A percentile compares a stretch with the other conserved stretches of the same genome.
Evolutionary conservation across 2,113 vertebrate genomes (phyloP).

Genomic region (Formicarius rufipectus): DNA sequence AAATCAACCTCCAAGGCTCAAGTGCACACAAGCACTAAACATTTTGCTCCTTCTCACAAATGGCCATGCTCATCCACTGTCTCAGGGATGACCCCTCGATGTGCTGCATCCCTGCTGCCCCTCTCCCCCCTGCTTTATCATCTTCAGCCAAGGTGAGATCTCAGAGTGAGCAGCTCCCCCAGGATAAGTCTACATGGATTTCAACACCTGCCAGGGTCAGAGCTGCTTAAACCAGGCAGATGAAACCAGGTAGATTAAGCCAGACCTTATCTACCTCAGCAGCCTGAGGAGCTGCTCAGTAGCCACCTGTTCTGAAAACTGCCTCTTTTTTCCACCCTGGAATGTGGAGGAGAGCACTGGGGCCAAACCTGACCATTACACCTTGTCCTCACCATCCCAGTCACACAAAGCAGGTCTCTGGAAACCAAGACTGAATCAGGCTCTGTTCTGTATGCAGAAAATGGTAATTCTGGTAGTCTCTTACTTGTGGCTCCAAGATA

Average conservation of each 20-base stretch:
- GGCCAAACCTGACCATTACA: neutral
- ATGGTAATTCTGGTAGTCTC: neutral
- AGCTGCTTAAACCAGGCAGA: neutral
- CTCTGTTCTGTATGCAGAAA: neutral
- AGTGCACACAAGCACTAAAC: neutral
- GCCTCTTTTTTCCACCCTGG: neutral
- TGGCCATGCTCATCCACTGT: too few species aligned
- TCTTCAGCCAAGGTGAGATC: neutral
- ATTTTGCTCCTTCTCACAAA: neutral
- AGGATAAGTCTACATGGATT: too few species aligned
- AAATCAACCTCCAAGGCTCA: neutral
- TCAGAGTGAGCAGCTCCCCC: neutral
- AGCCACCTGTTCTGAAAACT: neutral
- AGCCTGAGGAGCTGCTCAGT: neutral
- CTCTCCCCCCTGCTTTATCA: neutral
- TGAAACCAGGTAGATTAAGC: neutral
- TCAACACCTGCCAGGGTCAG: neutral
- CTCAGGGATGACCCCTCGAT: neutral
- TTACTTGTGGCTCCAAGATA: neutral
- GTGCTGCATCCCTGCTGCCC: neutral
- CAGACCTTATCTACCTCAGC: neutral
- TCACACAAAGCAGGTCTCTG: neutral
- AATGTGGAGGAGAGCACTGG: neutral
- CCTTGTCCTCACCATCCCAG: neutral
- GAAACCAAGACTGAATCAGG: neutral